Evolutionary conservation across 2,888 invertebrate genomes (phyloP), one percentile per base, ranked within the genome.

Genomic region (Brassicogethes aeneus): DNA sequence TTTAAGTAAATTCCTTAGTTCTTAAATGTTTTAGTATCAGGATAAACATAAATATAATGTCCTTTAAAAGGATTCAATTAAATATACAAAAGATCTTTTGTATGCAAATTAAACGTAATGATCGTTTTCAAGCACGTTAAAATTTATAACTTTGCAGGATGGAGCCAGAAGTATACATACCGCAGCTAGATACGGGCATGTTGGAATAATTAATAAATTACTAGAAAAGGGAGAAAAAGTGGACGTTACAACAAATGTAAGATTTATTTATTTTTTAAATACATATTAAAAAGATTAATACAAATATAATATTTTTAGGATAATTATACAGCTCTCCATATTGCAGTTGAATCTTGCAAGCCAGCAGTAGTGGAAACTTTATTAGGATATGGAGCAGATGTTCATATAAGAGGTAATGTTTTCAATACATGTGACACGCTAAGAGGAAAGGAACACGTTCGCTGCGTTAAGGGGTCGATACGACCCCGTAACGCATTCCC

Each of bases 111-210:
- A n/a, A n/a, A n/a, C n/a, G n/a, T n/a, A n/a, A n/a, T n/a, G n/a
- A n/a, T n/a, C n/a, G n/a, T n/a, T n/a, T n/a, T n/a, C n/a, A n/a
- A n/a, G 23, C 23, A 23, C 10, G 5, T 5, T 23, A 23, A 23
- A 23, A 23, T 23, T 23, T 23, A 23, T 10, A 10, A 32, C 13
- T 15, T 36, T 17, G 36, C 62, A 88, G 86, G 84, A 82, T 55
- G 99, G 99, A 16, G 97, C 97, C 0, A 77, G 97, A 43, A 95
- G 96, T 64, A 89, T 99, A 49, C 99, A 99, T 69, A 94, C 95
- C 0, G 99, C 99, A 0, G 96, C 97, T 8, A 80, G 88, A 60
- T 92, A 93, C 59, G 99, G 99, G 0, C 96, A 97, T 63, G 92
- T 94, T 3, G 92, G 94, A 16, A 96, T 97, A 60, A 95, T 97